Evolutionary conservation across 2,888 invertebrate species (phyloP), one percentile per base, ranked within the genome.

Genomic region (Aspidiotus rigidus): DNA sequence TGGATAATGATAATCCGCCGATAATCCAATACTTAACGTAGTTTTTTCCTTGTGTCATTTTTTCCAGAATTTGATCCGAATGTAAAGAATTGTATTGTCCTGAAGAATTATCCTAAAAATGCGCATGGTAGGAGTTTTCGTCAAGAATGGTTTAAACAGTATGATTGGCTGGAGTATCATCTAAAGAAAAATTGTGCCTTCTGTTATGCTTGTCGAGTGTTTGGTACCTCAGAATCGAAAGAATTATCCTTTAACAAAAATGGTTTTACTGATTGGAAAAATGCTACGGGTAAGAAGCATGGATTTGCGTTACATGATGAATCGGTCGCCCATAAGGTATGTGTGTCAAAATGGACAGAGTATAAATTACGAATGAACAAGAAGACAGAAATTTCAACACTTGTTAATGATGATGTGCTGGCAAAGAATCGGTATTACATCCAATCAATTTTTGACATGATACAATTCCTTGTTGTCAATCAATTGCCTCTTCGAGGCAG

Each of bases 341-440:
- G 9, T 53, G 10, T 49, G n/a, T 41, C 42, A n/a, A 40, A 40
- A 62, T 41, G n/a, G 15, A 17, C 6, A 41, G 42, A 42, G 15
- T n/a, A 41, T 40, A 13, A n/a, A 11, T 7, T 16, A 9, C 40
- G 15, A 40, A 13, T 62, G 10, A n/a, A 15, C n/a, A 56, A 7
- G 8, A 9, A n/a, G 9, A 56, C 8, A 16, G 57, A 56, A 56
- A n/a, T 56, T 7, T 56, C 57, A 16, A 61, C 61, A 40, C 40
- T 61, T 40, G 40, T 61, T 8, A 61, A 16, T 61, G 61, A 44
- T 44, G 49, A 55, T 11, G n/a, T 55, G 7, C 13, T 64, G 3
- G 55, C 44, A 49, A 64, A 64, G 17, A n/a, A 39, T 49, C 13
- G 63, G 6, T 53, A 63, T 53, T 63, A 63, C 39, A 9, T 63